Base-by-base conservation (phyloP, 2,113 vertebrate species). In the Neolamprologus sp. region DNA sequence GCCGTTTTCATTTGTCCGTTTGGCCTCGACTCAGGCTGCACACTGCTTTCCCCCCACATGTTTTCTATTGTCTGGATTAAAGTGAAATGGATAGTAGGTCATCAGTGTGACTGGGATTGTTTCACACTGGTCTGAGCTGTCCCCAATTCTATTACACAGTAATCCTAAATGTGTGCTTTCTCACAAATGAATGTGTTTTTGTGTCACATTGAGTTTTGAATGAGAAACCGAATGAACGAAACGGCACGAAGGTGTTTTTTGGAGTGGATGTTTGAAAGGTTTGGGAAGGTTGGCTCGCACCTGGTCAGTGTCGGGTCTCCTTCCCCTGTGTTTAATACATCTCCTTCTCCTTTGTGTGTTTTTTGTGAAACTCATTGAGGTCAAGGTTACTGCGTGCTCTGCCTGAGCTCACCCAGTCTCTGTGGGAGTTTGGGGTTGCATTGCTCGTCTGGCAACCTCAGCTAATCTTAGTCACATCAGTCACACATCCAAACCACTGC, bases 341-440 rank as follows among this genome's bases (percentile, higher is more conserved):
- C 47, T 58, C 9, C 45, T 45, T 35, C 33, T 82, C 10, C 51
- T 65, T 4, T 82, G 54, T 89, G 91, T 47, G 60, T 88, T 49
- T 87, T 53, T 65, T 63, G 68, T 9, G 35, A 23, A 87, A 71
- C 82, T 51, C 42, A 2, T n/a, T 1, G 63, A 90, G 92, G 89
- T 90, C 86, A 90, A 91, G 81, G 92, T 87, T 51, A 19, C 65
- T 1, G 83, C 6, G 63, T 49, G 82, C 26, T 90, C 83, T 88
- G 89, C 53, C 51, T 63, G 23, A 11, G 84, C 85, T 88, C 68
- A 7, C 71, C 53, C 86, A 2, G 90, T 91, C 93, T 92, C 93
- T 49, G 81, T 88, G 92, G 93, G 93, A 87, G 91, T 94, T 82
- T 93, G 91, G 26, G 86, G 91, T 93, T 94, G 85, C 91, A 17